Evolutionary conservation across 2,113 vertebrate genomes (phyloP), one percentile per base, ranked within the genome.

Genomic region (Amia ocellicauda): DNA sequence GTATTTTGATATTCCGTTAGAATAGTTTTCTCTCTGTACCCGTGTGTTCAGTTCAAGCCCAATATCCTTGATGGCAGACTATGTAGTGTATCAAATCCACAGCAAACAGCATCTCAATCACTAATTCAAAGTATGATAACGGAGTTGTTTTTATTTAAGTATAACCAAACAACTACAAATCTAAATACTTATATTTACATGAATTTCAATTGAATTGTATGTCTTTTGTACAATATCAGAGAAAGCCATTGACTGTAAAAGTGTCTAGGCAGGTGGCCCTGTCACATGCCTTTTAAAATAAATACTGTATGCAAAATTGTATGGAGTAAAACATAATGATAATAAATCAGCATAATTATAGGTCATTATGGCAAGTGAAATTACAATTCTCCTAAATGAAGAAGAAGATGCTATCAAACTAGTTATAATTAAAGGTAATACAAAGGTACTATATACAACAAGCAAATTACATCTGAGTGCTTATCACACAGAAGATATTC

Each of bases 341-440:
- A 69, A 79, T 74, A 67, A 68, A 72, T 52, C 69, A 60, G 53
- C 63, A 11, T 69, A 67, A 59, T 56, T 58, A 27, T 41, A 23
- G 3, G 60, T 68, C 49, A 76, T 51, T 67, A 59, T 70, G 67
- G 71, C 41, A 55, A 65, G 49, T 52, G 71, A 64, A 59, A 73
- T 76, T 72, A 67, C 57, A 68, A 66, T 27, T 41, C n/a, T 29
- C 61, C 50, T 40, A 72, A 81, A 81, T 76, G 31, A 26, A 31
- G 51, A 53, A 41, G 41, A 64, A 64, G 71, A 74, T 70, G 69
- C 74, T 56, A 72, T 80, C 64, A 67, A 72, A 60, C 17, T 4
- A 50, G 60, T 72, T 74, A 60, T 74, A 78, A 74, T 75, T 71
- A 67, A 75, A 64, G 40, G 52, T 76, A 74, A 80, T 72, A 74